phyloP scores from a whole-genome alignment of 1,140 invertebrate species.

The Melipona quadrifasciata region DNA sequence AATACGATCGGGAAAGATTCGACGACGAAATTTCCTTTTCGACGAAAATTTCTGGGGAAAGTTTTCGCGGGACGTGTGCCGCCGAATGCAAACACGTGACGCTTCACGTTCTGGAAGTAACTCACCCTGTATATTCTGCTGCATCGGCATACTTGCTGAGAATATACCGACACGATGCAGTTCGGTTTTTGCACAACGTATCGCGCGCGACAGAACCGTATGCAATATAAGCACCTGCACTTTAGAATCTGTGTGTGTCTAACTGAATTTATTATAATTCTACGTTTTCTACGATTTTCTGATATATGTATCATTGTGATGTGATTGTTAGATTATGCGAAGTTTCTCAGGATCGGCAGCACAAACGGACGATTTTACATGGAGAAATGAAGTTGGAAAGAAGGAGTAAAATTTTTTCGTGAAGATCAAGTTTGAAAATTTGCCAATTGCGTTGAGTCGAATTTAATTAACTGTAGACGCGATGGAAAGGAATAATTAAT shows the following conservation, averaged over 20 bases:
- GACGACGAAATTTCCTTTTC: too few relatives aligned
- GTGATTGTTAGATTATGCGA: too few relatives aligned
- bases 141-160: conserved; percentile 43
- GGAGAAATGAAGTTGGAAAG: too few relatives aligned
- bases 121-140: conserved; percentile 35
- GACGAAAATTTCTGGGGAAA: conserved; percentile 4
- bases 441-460: too few relatives aligned
- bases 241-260: conserved; percentile 35
- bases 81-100: conserved; percentile 29
- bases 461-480: too few relatives aligned
- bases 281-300: neutral
- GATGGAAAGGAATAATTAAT: too few relatives aligned
- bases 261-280: neutral
- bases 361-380: too few relatives aligned
- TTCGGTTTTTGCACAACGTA: conserved; percentile 52
- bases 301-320: neutral
- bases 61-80: neutral
- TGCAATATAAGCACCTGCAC: conserved; percentile 8
- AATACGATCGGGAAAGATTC: neutral
- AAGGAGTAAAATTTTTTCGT: too few relatives aligned
- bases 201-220: neutral
- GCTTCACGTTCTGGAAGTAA: conserved; percentile 40
- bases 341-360: too few relatives aligned
- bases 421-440: too few relatives aligned
- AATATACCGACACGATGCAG: conserved; percentile 49